Conservation (phyloP, 2,113 vertebrate genomes). For the Caranx ignobilis region DNA sequence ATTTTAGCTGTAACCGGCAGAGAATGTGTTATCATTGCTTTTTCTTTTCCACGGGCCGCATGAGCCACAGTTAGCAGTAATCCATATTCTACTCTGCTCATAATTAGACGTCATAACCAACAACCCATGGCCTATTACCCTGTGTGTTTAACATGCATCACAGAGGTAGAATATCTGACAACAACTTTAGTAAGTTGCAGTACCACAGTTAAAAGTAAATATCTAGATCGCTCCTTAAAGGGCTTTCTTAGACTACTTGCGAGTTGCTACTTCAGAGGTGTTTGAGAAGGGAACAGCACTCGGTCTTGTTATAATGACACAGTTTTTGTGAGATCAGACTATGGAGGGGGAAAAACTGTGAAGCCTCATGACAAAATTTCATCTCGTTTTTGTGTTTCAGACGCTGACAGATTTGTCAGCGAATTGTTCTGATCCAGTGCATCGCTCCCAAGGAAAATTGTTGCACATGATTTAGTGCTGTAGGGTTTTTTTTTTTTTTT, state of each 20-base stretch:
- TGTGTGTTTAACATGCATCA: slow-evolving; percentile 49
- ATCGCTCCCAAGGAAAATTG: slow-evolving; percentile 26
- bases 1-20: slow-evolving; percentile 15
- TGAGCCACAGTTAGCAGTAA: slow-evolving; percentile 41
- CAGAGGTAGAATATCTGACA: slow-evolving; percentile 33
- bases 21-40: slow-evolving; percentile 33
- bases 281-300: slow-evolving; percentile 49
- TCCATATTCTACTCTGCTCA: slow-evolving; percentile 47
- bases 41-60: slow-evolving; percentile 20
- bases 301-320: slow-evolving; percentile 55
- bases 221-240: slow-evolving; percentile 43
- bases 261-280: slow-evolving; percentile 53
- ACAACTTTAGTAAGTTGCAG: slow-evolving; percentile 39
- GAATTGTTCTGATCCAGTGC: slow-evolving; percentile 16
- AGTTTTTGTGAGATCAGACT: slow-evolving; percentile 53
- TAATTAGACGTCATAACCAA: slow-evolving; percentile 65
- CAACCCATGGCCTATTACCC: slow-evolving; percentile 42
- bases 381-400: slow-evolving; percentile 21
- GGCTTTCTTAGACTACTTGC: slow-evolving; percentile 49
- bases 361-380: slow-evolving; percentile 13
- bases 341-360: slow-evolving; percentile 11
- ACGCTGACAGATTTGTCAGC: slow-evolving; percentile 47
- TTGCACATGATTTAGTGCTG: slow-evolving; percentile 33
- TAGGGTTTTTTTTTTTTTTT: neutral
- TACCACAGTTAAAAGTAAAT: slow-evolving; percentile 59